A percentile compares a stretch with the other conserved stretches of the same genome.
Evolutionary conservation across 2,113 vertebrate genomes (phyloP).

Genomic region (Dendropsophus ebraccatus): DNA sequence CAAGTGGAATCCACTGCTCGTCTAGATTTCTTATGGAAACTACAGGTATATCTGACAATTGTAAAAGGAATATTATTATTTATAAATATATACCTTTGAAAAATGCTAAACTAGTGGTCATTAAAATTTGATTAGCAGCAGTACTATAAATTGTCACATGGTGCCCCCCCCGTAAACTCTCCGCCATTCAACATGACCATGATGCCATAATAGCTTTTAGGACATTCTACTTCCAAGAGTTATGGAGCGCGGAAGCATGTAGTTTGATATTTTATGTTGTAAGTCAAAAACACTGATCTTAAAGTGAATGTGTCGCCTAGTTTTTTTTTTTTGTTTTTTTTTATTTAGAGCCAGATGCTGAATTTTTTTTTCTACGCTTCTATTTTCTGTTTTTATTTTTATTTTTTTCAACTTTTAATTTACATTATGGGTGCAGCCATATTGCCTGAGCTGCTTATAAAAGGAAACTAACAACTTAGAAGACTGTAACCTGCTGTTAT

Average conservation of each 20-base stretch:
- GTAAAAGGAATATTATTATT: background rate
- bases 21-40: conserved; percentile 97
- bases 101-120: background rate
- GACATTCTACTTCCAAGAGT: background rate
- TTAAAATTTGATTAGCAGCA: background rate
- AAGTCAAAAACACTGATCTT: background rate
- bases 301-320: no score
- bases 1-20: conserved; percentile 96
- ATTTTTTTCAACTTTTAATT: no score
- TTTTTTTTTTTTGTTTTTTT: no score
- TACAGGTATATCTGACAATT: conserved; percentile 80
- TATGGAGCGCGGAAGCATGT: background rate
- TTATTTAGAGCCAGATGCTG: no score
- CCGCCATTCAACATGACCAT: background rate
- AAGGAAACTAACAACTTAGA: no score
- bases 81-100: background rate
- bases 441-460: no score
- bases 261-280: background rate
- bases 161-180: background rate
- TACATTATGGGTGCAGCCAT: no score
- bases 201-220: background rate
- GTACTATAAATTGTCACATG: background rate
- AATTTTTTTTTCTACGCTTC: no score
- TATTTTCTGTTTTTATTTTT: no score
- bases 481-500: no score